Evolutionary conservation across 2,797 vertebrate genomes (phyloP).

Genomic region (Psittacula echo): DNA sequence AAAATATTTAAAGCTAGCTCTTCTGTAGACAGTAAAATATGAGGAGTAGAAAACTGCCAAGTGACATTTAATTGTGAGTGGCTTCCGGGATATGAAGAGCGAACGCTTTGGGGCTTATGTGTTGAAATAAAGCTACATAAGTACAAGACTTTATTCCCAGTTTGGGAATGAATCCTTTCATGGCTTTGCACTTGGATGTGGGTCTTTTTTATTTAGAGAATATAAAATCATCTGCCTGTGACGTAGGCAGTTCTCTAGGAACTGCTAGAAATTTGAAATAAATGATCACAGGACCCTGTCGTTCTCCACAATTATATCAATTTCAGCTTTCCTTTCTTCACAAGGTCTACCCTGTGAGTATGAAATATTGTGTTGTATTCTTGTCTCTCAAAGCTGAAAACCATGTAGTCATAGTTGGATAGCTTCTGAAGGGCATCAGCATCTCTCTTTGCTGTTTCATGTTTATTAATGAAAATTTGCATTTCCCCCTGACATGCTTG

Average conservation of each 20-base stretch:
- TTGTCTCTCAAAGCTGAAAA: background rate
- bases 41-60: background rate
- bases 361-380: background rate
- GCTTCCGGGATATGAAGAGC: background rate
- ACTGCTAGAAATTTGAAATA: background rate
- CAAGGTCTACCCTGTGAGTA: background rate
- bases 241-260: background rate
- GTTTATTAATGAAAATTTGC: background rate
- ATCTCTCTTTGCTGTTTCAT: background rate
- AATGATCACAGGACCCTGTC: background rate
- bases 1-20: background rate
- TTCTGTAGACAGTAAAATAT: background rate
- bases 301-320: background rate
- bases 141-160: background rate
- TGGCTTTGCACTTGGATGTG: background rate
- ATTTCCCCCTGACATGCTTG: background rate
- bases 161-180: background rate
- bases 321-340: background rate
- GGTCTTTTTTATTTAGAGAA: background rate
- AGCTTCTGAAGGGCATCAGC: background rate
- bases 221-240: background rate
- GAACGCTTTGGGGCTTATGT: background rate
- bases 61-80: background rate
- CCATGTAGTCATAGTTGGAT: background rate
- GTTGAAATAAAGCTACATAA: background rate